Evolutionary conservation across 2,797 vertebrate genomes (phyloP).

Genomic region (Rhinogobio ventralis): DNA sequence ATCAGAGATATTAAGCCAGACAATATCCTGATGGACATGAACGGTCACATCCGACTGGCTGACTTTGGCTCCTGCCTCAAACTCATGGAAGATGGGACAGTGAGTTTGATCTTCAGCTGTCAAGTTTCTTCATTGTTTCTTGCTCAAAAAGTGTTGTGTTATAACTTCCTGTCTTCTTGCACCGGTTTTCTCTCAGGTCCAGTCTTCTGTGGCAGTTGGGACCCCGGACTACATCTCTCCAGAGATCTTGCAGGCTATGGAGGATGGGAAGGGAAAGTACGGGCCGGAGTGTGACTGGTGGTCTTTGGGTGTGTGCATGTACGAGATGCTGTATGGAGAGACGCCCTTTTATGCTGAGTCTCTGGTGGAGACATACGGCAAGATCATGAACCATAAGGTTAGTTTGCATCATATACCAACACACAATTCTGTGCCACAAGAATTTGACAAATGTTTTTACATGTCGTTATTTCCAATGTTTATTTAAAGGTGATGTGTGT

Average conservation of each 20-base stretch:
- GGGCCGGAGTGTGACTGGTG: slow-evolving; percentile 99
- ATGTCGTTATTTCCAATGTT: neutral
- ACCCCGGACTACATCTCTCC: slow-evolving; percentile 99
- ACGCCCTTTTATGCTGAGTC: slow-evolving; percentile 99
- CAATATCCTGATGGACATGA: slow-evolving; percentile 98
- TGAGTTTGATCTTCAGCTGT: slow-evolving; percentile 70
- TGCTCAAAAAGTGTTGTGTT: neutral
- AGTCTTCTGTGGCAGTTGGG: slow-evolving; percentile 97
- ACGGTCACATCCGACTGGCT: slow-evolving; percentile 97
- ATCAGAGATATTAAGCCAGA: slow-evolving; percentile 97
- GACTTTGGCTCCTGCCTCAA: slow-evolving; percentile 99
- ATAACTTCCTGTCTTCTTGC: neutral
- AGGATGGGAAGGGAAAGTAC: slow-evolving; percentile 98
- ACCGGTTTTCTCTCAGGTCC: slow-evolving; percentile 80
- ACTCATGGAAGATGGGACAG: slow-evolving; percentile 97
- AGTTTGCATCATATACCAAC: slow-evolving; percentile 57
- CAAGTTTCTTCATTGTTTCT: neutral
- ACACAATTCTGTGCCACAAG: neutral
- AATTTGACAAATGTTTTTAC: neutral
- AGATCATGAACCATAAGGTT: slow-evolving; percentile 99
- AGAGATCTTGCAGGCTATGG: slow-evolving; percentile 99
- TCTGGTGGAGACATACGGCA: slow-evolving; percentile 98
- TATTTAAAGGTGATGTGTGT: slow-evolving; percentile 8
- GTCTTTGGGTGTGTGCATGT: slow-evolving; percentile 99
- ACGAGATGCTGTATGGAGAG: slow-evolving; percentile 99